These are phyloP conservation scores for Lytechinus variegatus DNA, from an alignment of 35 echinoderm and acorn worm genomes.

Conservation along the genomic window DNA sequence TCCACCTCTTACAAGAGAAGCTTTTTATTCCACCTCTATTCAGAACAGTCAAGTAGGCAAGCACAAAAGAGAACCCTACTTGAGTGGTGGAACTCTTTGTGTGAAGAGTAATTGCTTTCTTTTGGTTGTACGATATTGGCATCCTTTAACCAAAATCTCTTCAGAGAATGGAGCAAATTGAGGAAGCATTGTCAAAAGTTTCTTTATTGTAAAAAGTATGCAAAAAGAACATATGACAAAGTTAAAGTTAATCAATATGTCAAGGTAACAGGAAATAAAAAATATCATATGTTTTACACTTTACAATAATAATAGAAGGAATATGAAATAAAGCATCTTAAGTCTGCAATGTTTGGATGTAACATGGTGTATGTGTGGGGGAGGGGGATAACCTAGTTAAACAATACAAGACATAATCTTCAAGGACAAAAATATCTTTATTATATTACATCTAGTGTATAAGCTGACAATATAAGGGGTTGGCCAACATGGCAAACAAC, in stretches of 20 bases:
- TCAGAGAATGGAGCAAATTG: neutral
- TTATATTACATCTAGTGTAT: too few species aligned
- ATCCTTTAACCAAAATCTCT: neutral
- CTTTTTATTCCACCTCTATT: neutral
- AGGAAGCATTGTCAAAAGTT: neutral
- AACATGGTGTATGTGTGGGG: too few species aligned
- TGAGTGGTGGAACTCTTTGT: neutral
- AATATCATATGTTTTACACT: too few species aligned
- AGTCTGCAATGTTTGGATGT: too few species aligned
- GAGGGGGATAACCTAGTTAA: too few species aligned
- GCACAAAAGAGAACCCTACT: neutral
- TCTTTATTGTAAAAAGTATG: neutral
- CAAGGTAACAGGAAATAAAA: neutral
- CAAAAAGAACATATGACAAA: neutral
- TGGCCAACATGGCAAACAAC: too few species aligned
- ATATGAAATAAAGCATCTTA: too few species aligned
- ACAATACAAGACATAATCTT: too few species aligned
- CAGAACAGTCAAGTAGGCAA: neutral
- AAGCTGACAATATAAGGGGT: too few species aligned
- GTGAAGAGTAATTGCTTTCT: constrained; percentile 5
- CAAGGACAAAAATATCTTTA: too few species aligned
- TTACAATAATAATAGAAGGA: too few species aligned
- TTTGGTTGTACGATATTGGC: neutral
- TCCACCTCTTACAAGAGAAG: neutral
- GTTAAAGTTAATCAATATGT: neutral